Evolutionary conservation across 2,113 vertebrate genomes (phyloP), one percentile per base, ranked within the genome.

Genomic region (Nesoenas mayeri): DNA sequence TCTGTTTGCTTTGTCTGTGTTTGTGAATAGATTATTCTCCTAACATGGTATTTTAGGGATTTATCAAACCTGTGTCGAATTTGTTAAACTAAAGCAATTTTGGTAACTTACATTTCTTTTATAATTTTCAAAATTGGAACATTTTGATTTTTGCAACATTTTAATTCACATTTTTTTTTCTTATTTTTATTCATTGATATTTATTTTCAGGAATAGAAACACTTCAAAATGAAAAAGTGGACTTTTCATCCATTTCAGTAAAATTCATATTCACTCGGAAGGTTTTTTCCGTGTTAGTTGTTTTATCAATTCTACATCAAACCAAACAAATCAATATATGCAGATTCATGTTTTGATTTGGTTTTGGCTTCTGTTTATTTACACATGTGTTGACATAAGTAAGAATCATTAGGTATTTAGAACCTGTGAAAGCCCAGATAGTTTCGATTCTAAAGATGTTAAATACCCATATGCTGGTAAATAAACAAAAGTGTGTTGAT

Each of bases 321-420:
- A 34, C 14, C 32, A 57, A 71, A 25, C 25, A 66, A 48, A 53
- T 16, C 10, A 29, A 17, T 44, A 38, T 15, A 51, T 19, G n/a
- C 5, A 70, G 6, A 57, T 57, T 64, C 20, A 74, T 58, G 18
- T 47, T 47, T 44, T 47, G 44, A 47, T 47, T 47, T 47, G 9
- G 7, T 47, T 47, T 47, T 19, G 44, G 44, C 16, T 44, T 47
- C 18, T 47, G 17, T 47, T 47, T 47, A 56, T 70, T 75, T 12
- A 22, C 15, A 4, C 14, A 15, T 3, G 0, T 22, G 28, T 40
- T 88, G 57, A 53, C 0, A 2, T 61, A 70, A 92, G 10, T 16
- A 42, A 64, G 47, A 87, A 31, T 9, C 10, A 31, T 48, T 57
- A n/a, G 9, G 12, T 74, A 61, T 71, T 91, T 64, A 36, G 31